Evolutionary conservation across 2,888 invertebrate genomes (phyloP), one percentile per base, ranked within the genome.

Genomic region (Trypoxylon attenuatum): DNA sequence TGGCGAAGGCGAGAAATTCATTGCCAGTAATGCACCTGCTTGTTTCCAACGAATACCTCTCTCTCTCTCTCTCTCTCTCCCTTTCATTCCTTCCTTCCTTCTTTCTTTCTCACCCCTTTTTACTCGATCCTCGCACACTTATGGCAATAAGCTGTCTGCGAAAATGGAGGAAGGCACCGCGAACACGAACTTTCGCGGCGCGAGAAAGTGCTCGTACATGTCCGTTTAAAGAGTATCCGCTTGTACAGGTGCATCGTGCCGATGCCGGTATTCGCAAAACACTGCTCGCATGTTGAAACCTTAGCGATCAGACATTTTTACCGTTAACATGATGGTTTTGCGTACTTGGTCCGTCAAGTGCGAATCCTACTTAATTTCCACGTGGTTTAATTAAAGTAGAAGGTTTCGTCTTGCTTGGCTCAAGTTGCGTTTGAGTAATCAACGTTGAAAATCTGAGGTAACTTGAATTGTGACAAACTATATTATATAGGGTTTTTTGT

Each of bases 11-110:
- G 55, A 55, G 15, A 46, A 70, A 73, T 73, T 73, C 60, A 73
- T 73, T 73, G 60, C 51, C 41, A 55, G 42, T 50, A 55, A 61
- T 57, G 56, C 73, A 73, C 73, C 73, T 73, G 73, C 60, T 55
- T 50, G 65, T 71, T 73, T 68, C 62, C 71, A 68, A 38, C 27
- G 60, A n/a, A n/a, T n/a, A n/a, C n/a, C n/a, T n/a, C n/a, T n/a
- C n/a, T n/a, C n/a, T n/a, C n/a, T n/a, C n/a, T n/a, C n/a, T n/a
- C n/a, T n/a, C n/a, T n/a, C n/a, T n/a, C n/a, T n/a, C n/a, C n/a
- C n/a, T n/a, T n/a, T n/a, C n/a, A n/a, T n/a, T n/a, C n/a, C n/a
- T n/a, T n/a, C n/a, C n/a, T n/a, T n/a, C n/a, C n/a, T n/a, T n/a
- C n/a, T n/a, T n/a, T n/a, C n/a, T n/a, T n/a, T n/a, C n/a, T n/a